Percentiles rank a stretch among this genome's conserved stretches.
phyloP scores from a whole-genome alignment of 2,113 vertebrate species.

The Neomonachus schauinslandi region DNA sequence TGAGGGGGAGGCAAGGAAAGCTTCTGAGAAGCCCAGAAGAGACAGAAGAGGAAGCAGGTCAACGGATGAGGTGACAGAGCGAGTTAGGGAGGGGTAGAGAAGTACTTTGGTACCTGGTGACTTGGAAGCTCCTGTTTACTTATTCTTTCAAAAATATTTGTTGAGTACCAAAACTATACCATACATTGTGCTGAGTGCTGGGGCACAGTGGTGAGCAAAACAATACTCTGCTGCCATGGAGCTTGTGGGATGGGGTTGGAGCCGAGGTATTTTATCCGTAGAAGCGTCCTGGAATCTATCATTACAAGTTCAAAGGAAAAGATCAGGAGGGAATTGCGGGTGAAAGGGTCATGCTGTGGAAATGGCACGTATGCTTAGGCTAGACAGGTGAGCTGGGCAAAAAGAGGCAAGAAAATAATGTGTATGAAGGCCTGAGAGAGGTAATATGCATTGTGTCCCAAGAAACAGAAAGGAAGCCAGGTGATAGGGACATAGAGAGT shows the following conservation, averaged over 20 bases:
- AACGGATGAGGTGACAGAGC: background rate
- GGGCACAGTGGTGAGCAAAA: background rate
- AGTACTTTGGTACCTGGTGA: background rate
- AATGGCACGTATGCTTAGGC: background rate
- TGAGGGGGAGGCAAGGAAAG: background rate
- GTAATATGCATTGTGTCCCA: fast-evolving
- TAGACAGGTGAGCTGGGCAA: background rate
- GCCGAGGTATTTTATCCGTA: too few species aligned
- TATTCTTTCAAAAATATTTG: background rate
- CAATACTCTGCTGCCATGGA: background rate
- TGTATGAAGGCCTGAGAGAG: background rate
- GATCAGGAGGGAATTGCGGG: background rate
- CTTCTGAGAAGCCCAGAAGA: background rate
- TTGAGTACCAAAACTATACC: background rate
- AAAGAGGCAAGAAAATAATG: background rate
- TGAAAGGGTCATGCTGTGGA: background rate
- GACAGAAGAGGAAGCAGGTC: background rate
- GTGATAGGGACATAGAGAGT: background rate
- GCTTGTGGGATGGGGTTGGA: background rate
- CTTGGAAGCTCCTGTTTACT: background rate
- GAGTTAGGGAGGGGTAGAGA: fast-evolving
- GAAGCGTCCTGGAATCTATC: background rate
- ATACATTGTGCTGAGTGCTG: background rate
- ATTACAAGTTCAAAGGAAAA: background rate
- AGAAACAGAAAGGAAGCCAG: background rate